Base-by-base conservation (phyloP, 2,888 invertebrate species). In the Synanthedon tipuliformis region DNA sequence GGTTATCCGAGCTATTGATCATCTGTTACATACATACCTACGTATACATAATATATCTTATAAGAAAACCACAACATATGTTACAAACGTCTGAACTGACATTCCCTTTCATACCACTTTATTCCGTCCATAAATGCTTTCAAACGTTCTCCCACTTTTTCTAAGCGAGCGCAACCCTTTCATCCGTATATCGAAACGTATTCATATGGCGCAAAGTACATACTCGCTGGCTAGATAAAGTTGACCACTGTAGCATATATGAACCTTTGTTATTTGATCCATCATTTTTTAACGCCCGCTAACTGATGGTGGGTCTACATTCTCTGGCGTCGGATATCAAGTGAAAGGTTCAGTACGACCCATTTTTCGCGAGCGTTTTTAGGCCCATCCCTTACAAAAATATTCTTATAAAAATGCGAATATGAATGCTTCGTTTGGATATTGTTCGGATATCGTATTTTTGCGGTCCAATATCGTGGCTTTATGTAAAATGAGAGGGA, bases 181-280 rank as follows among this genome's bases (percentile, higher is more conserved):
- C 60, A 61, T 61, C 63, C 65, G 54, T 63, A 74, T 69, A 73
- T 74, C 68, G 71, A 71, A 71, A 75, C 68, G 74, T 78, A 76
- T 79, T 81, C 79, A 78, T 78, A 81, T 62, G 71, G 66, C 65
- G 72, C 73, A 75, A 73, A 76, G 69, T 72, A 72, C 71, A 67
- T 67, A 64, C 66, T 63, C 61, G 41, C 51, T 55, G 56, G 52
- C 81, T 72, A 73, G 55, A 56, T 27, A 57, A 59, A 11, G 52
- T 50, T 57, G 75, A 67, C 55, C 71, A 53, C 52, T 54, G 53
- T n/a, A 51, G 57, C 56, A 50, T 59, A 57, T 63, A 61, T 59
- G 55, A 59, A 41, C 40, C 34, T 54, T 52, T 54, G 51, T 53
- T 54, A 54, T 57, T 57, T 52, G 49, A 55, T 40, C 23, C 15